Evolutionary conservation across 2,113 vertebrate genomes (phyloP), one percentile per base, ranked within the genome.

Genomic region (Chionis minor): DNA sequence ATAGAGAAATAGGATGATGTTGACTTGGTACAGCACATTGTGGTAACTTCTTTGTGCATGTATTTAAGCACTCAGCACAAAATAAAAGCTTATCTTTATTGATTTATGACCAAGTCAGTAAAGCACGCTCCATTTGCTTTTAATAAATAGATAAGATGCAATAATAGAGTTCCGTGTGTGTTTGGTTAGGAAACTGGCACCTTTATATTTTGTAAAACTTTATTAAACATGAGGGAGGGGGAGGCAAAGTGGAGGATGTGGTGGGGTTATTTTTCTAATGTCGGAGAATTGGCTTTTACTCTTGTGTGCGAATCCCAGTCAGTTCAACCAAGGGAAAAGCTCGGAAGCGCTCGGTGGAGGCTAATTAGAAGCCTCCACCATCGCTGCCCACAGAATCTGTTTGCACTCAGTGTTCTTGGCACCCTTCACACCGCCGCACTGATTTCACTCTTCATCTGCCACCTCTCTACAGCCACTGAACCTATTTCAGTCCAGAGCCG

Each of bases 341-440:
- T 92, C 0, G 0, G 61, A 88, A 96, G 52, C 0, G 0, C 86
- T 81, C 2, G 2, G 35, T 44, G 56, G 69, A 65, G 88, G 90
- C 90, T 96, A 88, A 88, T 94, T 96, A 90, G 92, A 35, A 93
- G 92, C 95, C 42, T 88, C 30, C n/a, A 80, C 58, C 26, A 7
- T 70, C 1, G 6, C 86, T 97, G 47, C 92, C 62, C 56, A 38
- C 79, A 79, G 91, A 87, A 91, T 94, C 88, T 71, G 61, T 89
- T 96, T 94, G 95, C 90, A 94, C 95, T 93, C 45, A 2, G 59
- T 96, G 91, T 96, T 94, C 96, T 96, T 97, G 96, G 96, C 96
- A 94, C 69, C 38, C 55, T 90, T 69, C 51, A 19, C 63, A 47
- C 82, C 1, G 0, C 80, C 92, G 92, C 82, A 73, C 74, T 86